These are phyloP conservation scores for Actinia tenebrosa DNA, from an alignment of 64 coral and sea anemone genomes.

Conservation along the genomic window DNA sequence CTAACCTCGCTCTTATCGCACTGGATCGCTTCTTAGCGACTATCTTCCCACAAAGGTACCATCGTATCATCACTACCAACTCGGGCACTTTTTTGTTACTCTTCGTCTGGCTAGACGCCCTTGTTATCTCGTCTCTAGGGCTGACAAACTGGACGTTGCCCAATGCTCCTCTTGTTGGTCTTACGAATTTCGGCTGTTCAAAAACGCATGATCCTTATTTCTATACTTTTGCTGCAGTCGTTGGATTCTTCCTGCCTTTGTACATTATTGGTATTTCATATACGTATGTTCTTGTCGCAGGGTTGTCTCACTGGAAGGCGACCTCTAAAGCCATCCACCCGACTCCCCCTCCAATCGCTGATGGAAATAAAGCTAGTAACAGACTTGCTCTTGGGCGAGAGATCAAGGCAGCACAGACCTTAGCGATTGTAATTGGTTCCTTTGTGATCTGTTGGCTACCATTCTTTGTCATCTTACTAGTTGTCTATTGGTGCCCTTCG, in stretches of 20 bases:
- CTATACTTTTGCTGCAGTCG: constrained; percentile 22
- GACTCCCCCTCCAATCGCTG: constrained; percentile 24
- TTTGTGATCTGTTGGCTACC: constrained; percentile 58
- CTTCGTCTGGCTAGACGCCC: constrained; percentile 60
- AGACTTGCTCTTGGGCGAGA: constrained; percentile 34
- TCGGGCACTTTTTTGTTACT: neutral
- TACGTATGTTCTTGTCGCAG: constrained; percentile 40
- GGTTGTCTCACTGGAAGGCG: constrained; percentile 36
- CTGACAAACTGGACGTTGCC: constrained; percentile 57
- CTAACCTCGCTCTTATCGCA: constrained; percentile 53
- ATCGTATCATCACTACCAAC: constrained; percentile 24
- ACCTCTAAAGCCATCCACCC: constrained; percentile 4
- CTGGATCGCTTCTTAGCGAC: constrained; percentile 72
- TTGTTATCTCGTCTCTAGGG: constrained; percentile 26
- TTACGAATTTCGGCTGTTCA: constrained; percentile 34
- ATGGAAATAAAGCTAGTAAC: constrained; percentile 16
- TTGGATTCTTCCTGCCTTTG: constrained; percentile 58
- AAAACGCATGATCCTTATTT: constrained; percentile 30
- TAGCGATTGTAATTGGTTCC: constrained; percentile 53
- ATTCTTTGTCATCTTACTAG: constrained; percentile 58
- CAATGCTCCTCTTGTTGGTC: neutral
- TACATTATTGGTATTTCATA: constrained; percentile 32
- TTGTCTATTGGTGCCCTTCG: constrained; percentile 41
- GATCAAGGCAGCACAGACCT: constrained; percentile 60
- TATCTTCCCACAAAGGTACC: constrained; percentile 47